These are phyloP conservation scores for Isoperla grammatica DNA, from an alignment of 2,888 invertebrate genomes.

Conservation along the genomic window DNA sequence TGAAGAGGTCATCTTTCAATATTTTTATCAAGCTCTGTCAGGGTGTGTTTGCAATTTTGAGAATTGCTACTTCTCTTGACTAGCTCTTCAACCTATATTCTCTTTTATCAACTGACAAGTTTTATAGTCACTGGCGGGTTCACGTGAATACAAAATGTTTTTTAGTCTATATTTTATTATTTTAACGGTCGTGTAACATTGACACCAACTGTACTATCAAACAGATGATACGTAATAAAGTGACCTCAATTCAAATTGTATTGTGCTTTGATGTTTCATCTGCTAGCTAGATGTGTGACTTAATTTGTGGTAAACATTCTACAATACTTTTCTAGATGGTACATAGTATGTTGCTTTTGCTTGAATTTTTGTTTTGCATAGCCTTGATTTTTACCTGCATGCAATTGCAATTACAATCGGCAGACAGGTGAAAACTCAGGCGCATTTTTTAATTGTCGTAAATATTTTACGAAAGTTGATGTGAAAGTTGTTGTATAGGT, in stretches of 20 bases:
- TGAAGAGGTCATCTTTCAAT: no score
- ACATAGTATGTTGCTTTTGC: constrained; percentile 12
- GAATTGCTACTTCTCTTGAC: background rate
- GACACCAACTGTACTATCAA: background rate
- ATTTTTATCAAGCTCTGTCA: no score
- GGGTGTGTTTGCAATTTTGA: background rate
- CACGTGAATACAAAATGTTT: constrained; percentile 12
- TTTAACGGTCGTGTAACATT: constrained; percentile 2
- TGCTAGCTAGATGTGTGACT: constrained; percentile 14
- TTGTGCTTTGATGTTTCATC: constrained; percentile 4
- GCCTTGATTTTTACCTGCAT: background rate
- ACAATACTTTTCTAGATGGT: constrained; percentile 5
- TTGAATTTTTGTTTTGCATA: constrained; percentile 4
- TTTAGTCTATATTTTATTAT: constrained; percentile 9
- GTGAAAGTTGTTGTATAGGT: constrained; percentile 6
- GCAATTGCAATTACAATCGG: background rate
- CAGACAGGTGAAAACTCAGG: background rate
- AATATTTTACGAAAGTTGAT: constrained; percentile 8
- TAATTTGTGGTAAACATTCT: constrained; percentile 11
- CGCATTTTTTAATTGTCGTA: constrained; percentile 12
- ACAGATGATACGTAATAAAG: background rate
- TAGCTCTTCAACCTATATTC: background rate
- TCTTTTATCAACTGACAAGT: background rate
- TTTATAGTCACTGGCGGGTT: constrained; percentile 13
- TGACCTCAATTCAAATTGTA: constrained; percentile 13